Conservation (phyloP, 37 sponge, comb jelly and placozoan species). For the Crambe crambe region DNA sequence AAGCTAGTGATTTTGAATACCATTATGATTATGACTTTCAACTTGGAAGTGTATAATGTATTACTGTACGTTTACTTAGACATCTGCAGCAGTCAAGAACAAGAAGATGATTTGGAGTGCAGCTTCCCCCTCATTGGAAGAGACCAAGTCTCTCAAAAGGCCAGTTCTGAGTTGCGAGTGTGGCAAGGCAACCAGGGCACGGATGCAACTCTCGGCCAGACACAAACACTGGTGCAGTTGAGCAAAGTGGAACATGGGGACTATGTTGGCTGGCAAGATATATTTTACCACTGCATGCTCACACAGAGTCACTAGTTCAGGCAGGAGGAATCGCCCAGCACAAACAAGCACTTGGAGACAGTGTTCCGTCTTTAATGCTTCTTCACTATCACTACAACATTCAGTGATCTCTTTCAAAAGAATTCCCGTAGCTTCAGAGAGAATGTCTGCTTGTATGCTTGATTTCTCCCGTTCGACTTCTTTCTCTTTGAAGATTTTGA, state of each 20-base stretch:
- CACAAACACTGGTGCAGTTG: constrained; percentile 34
- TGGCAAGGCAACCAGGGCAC: constrained; percentile 10
- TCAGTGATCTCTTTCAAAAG: neutral
- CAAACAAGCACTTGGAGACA: constrained; percentile 41
- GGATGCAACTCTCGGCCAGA: constrained; percentile 34
- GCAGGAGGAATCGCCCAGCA: constrained; percentile 46
- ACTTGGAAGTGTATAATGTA: no score
- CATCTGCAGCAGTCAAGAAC: neutral
- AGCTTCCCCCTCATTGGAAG: constrained; percentile 14
- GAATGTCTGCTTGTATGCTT: neutral
- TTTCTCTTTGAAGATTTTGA: neutral
- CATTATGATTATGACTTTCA: no score
- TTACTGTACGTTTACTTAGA: neutral
- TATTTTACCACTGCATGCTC: constrained; percentile 9
- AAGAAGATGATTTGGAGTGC: constrained; percentile 14
- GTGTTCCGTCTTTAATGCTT: neutral
- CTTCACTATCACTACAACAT: neutral
- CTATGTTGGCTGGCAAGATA: constrained; percentile 18
- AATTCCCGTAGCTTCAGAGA: neutral
- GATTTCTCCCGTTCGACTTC: neutral
- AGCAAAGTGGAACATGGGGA: constrained; percentile 49
- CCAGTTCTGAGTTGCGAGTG: constrained; percentile 20
- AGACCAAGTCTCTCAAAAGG: constrained; percentile 5
- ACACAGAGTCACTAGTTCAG: constrained; percentile 18
- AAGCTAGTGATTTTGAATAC: no score